These are phyloP conservation scores for Drosophila picticornis DNA, from an alignment of 2,888 invertebrate species.

Conservation along the genomic window DNA sequence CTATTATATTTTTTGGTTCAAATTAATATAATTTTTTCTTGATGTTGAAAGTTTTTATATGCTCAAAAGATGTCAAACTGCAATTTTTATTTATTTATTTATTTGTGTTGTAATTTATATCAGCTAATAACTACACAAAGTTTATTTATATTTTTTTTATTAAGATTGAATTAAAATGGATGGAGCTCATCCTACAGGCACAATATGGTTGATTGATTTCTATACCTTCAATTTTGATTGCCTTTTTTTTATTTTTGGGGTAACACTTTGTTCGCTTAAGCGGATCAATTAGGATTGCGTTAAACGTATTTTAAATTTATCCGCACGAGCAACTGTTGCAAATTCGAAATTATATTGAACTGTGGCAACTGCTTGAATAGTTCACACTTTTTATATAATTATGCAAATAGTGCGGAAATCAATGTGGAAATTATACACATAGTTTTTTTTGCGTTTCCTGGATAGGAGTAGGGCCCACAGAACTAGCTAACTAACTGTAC, in stretches of 20 bases:
- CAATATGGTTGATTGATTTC: background rate
- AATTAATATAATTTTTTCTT: background rate
- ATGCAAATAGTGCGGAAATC: constrained; percentile 49
- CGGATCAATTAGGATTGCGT: constrained; percentile 46
- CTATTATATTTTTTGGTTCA: background rate
- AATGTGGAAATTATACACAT: constrained; percentile 33
- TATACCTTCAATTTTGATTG: constrained; percentile 22
- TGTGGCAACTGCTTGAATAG: constrained; percentile 28
- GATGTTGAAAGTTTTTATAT: background rate
- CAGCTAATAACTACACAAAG: background rate
- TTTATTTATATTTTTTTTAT: background rate
- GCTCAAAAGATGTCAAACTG: background rate
- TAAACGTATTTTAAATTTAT: constrained; percentile 49
- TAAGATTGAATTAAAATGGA: background rate
- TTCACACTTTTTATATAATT: constrained; percentile 43
- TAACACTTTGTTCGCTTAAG: constrained; percentile 43
- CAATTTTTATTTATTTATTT: background rate
- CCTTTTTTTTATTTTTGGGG: background rate
- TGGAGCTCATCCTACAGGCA: background rate
- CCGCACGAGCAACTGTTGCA: constrained; percentile 70
- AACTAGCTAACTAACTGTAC: constrained; percentile 13
- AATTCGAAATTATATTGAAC: constrained; percentile 20
- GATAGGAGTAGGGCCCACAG: constrained; percentile 58
- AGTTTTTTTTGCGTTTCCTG: constrained; percentile 49
- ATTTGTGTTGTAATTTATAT: background rate